phyloP scores from a whole-genome alignment of 2,888 invertebrate species.

The Sisyra nigra region DNA sequence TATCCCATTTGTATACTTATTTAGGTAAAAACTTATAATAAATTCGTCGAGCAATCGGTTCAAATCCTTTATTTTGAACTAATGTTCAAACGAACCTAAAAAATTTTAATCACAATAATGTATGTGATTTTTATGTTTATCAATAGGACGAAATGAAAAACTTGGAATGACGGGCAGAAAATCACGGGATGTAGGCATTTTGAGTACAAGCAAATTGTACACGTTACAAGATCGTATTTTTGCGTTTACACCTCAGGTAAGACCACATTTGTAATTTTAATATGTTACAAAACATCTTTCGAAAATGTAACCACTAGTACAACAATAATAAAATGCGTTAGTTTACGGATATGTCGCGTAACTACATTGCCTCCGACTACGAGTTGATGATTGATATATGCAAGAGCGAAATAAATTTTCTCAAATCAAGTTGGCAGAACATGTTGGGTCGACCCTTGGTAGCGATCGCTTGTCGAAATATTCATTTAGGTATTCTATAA shows the following conservation, averaged over 20 bases:
- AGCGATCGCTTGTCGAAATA: slow-evolving; percentile 74
- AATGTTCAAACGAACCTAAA: neutral
- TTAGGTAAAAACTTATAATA: slow-evolving; percentile 49
- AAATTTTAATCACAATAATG: neutral
- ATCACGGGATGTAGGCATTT: slow-evolving; percentile 88
- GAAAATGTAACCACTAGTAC: neutral
- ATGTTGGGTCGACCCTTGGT: slow-evolving; percentile 93
- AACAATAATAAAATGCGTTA: slow-evolving; percentile 26
- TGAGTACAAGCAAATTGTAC: slow-evolving; percentile 96
- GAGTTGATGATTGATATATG: slow-evolving; percentile 96
- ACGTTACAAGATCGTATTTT: slow-evolving; percentile 89
- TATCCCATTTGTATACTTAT: slow-evolving; percentile 90
- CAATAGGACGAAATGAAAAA: slow-evolving; percentile 79
- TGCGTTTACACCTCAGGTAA: slow-evolving; percentile 97
- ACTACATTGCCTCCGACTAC: slow-evolving; percentile 97
- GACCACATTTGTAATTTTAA: slow-evolving; percentile 15
- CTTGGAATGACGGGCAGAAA: slow-evolving; percentile 88
- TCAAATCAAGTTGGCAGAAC: slow-evolving; percentile 97
- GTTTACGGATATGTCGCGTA: slow-evolving; percentile 95
- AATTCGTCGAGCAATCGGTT: no score
- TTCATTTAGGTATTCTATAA: slow-evolving; percentile 63
- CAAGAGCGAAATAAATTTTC: slow-evolving; percentile 93
- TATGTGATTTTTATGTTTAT: slow-evolving; percentile 10
- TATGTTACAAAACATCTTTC: slow-evolving; percentile 5
- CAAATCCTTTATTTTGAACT: neutral